Evolutionary conservation across 1,140 invertebrate genomes (phyloP), one percentile per base, ranked within the genome.

Genomic region (Brachionus manjavacas): DNA sequence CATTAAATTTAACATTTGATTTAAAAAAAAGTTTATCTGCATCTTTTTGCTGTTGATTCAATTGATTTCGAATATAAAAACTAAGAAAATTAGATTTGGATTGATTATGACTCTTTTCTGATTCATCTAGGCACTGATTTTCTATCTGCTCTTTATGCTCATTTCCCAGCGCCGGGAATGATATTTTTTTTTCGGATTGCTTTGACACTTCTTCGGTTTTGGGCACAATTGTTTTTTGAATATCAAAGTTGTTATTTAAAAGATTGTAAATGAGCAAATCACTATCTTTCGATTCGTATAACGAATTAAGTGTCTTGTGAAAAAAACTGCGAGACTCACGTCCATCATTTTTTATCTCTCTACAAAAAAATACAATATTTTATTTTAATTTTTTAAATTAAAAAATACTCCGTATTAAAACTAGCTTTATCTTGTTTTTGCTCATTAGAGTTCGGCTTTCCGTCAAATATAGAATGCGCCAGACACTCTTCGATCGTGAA

Each of bases 161-260:
- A 43, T 1, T 72, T 11, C 16, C 16, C 39, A 72, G 16, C 12
- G 39, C 68, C 7, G 68, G 68, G 35, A 72, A 39, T n/a, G 28
- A 35, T 39, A 39, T 23, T 43, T 72, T 28, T 41, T 72, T 72
- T 41, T 39, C 39, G 2, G 35, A 41, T 43, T 72, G 66, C 3
- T n/a, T 14, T 4, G 25, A 11, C 1, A 3, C 12, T 68, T 28
- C 66, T 4, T 39, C 66, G 14, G 6, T 11, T 72, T 72, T 72
- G 3, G 68, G 68, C 3, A 72, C 68, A 72, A 72, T 72, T 9
- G 68, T 72, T 72, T 72, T 72, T 39, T 72, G 68, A 16, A 72
- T 72, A n/a, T 72, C 68, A 41, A 72, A 72, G 23, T 72, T 41
- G 35, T 41, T 72, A 16, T 72, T 72, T 41, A 72, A 41, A 20